Base-by-base conservation (phyloP, 2,797 vertebrate genomes). In the Ceryle rudis region DNA sequence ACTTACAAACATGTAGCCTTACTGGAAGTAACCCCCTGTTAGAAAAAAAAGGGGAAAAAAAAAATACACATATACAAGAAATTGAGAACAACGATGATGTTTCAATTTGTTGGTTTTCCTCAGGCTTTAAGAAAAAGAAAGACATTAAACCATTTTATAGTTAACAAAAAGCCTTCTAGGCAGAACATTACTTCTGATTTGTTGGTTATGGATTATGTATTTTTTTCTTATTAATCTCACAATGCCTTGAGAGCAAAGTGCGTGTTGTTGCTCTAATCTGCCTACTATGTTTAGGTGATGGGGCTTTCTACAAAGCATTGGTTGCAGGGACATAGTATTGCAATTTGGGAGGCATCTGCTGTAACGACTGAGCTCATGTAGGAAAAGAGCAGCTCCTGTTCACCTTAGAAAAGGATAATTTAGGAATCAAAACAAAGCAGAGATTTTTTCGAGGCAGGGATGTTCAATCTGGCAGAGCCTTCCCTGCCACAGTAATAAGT, bases 141-240 rank as follows among this genome's bases (percentile, higher is more conserved):
- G 39, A 37, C 52, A 80, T 90, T 54, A 93, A 91, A 55, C 49
- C 20, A 58, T 72, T 69, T 81, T 60, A 72, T 11, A 49, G 70
- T 41, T 73, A 74, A 92, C 75, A 41, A 89, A 93, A 92, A 92
- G 41, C 91, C 89, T 88, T 65, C 61, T 81, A 72, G 94, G 64
- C 15, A 75, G 72, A 94, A 60, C 26, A 81, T 81, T 37, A 42
- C n/a, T 67, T 33, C 64, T 37, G n/a, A 78, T 94, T 89, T 89
- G 23, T 54, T 74, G 37, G 23, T 23, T 89, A 3, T 28, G 29
- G 8, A 18, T 92, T 88, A 65, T 23, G 78, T 86, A 6, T 74
- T 71, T 93, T n/a, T 81, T 81, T 80, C 41, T 20, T 89, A 51
- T 86, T 72, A 71, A 58, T 78, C 57, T 86, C 21, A 54, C 52